Base-by-base conservation (phyloP, 2,888 invertebrate genomes). In the Myathropa florea region DNA sequence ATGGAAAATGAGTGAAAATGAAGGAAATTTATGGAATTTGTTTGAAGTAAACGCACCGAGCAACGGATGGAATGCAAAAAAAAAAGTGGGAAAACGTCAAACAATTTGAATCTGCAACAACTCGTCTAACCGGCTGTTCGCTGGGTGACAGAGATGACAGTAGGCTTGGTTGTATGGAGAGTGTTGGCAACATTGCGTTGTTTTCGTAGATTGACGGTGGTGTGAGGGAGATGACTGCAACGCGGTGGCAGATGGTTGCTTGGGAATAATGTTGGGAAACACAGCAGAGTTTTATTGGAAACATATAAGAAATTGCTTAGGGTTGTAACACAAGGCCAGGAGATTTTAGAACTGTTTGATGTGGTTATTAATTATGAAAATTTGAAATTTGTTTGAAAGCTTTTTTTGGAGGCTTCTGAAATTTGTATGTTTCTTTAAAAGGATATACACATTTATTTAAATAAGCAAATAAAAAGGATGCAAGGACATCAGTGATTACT, bases 81-180 rank as follows among this genome's bases (percentile, higher is more conserved):
- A n/a, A 67, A 70, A 78, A 63, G 24, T 57, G 14, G 7, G 33
- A 26, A 85, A 77, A 82, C 72, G 85, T 85, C 85, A 85, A 59
- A 18, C 72, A 63, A 82, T 85, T 85, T 85, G 77, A 85, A 85
- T 85, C 72, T 33, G 68, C 82, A 78, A 77, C 85, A 82, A 82
- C 68, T 81, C 76, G 82, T 85, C 77, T 82, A 85, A 85, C 85
- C 85, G 85, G 85, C 85, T 85, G 77, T 82, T 85, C 76, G 59
- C 60, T 73, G 68, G 4, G 64, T 18, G 23, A 73, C 9, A 6
- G 81, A 82, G 82, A 77, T 46, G 12, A 26, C 33, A 18, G 3
- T 28, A 10, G 33, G 23, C 23, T 6, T 0, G 10, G 4, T 10
- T 75, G 59, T 53, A 79, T 79, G 60, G 55, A 6, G 61, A 76